Base-by-base conservation (phyloP, 2,113 vertebrate species). In the Labeo catla region DNA sequence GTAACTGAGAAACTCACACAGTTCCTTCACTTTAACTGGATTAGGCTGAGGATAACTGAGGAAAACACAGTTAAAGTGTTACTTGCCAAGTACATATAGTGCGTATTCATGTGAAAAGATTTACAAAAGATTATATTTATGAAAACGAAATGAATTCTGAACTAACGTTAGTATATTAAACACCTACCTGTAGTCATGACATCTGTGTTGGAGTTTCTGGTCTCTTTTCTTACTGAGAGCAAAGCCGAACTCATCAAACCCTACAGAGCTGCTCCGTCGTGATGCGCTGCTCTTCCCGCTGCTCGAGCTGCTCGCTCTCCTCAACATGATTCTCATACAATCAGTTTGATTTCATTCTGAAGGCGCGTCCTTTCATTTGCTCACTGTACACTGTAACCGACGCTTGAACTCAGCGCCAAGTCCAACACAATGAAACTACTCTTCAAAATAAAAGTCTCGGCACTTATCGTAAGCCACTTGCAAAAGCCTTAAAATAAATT, bases 1-100 rank as follows among this genome's bases (percentile, higher is more conserved):
- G 86, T 94, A 94, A 88, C 93, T 94, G 84, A 95, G 93, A 84
- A 95, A 91, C 88, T 95, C 93, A 92, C 94, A 94, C 77, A 95
- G 89, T 83, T 95, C 92, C 52, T 93, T 94, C 9, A 94, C 92
- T 87, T 92, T 92, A 43, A 89, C 87, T 0, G 91, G 63, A 86
- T 90, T 93, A 66, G 93, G 86, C 88, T 91, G 90, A 28, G 93
- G 93, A 86, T 92, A 94, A 63, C 94, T 95, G 88, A 0, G 57
- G 47, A 66, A 81, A 87, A 81, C 8, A 80, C 0, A 28, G 0
- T 16, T 52, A 65, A 63, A 34, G 3, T 4, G 45, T 68, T 81
- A 61, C 15, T 72, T 49, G 28, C 34, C 28, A 28, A 65, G 61
- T 12, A 11, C 63, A 34, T 2, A 68, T 65, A 23, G 43, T 43